A percentile compares a stretch with the other conserved stretches of the same genome.
Conservation (phyloP, 2,797 vertebrate species). For the Sorex maritimensis region DNA sequence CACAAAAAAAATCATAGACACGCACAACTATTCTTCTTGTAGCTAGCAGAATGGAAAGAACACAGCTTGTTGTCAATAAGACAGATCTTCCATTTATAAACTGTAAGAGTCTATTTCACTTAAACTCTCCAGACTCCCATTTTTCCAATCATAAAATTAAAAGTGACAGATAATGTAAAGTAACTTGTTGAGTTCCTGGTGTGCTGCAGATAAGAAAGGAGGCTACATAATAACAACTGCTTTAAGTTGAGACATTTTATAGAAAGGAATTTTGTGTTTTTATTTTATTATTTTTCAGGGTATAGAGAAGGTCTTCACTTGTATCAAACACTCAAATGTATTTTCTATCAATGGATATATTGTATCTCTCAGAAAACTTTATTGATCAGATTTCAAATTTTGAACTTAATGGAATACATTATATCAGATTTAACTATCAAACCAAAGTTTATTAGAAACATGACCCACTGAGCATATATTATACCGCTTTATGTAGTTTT, state of each 20-base stretch:
- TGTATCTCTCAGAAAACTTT: neutral
- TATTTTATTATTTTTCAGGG: conserved; percentile 30
- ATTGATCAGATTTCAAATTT: neutral
- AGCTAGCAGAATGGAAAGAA: neutral
- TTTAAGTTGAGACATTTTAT: conserved; percentile 27
- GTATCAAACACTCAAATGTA: conserved; percentile 11
- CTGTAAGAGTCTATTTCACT: conserved; percentile 39
- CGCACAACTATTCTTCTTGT: neutral
- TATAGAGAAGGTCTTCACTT: neutral
- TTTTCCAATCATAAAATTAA: conserved; percentile 76
- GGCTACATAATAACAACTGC: conserved; percentile 13
- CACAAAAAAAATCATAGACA: neutral
- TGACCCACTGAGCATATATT: neutral
- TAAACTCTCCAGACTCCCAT: conserved; percentile 60
- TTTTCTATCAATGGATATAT: conserved; percentile 33
- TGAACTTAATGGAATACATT: neutral
- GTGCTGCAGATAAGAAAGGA: neutral
- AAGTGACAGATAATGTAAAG: conserved; percentile 76
- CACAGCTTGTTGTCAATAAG: neutral
- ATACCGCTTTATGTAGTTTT: conserved; percentile 12
- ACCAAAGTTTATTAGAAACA: neutral
- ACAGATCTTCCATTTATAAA: conserved; percentile 44
- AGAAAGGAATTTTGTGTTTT: neutral
- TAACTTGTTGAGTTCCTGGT: neutral
- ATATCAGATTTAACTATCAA: neutral